Conservation (phyloP, 2,797 vertebrate species). For the Cottoperca gobio region DNA sequence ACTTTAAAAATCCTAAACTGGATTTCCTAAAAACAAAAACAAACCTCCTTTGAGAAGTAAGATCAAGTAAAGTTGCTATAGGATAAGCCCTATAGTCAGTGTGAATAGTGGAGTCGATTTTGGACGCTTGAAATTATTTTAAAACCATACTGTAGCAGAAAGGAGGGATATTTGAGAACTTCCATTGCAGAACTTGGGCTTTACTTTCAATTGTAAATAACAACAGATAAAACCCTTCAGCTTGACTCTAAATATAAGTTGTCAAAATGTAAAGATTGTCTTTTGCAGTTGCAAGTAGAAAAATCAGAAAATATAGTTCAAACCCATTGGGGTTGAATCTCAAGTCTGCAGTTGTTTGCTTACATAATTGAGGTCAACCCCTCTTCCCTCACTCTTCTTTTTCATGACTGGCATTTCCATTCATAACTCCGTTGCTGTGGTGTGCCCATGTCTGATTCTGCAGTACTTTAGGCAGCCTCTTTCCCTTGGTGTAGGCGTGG, state of each 20-base stretch:
- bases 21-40: constrained; percentile 21
- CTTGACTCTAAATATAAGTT: constrained; percentile 56
- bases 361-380: constrained; percentile 40
- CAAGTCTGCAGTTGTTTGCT: constrained; percentile 37
- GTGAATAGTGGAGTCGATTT: background rate
- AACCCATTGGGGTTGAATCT: constrained; percentile 20
- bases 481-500: constrained; percentile 95
- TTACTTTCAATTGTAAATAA: constrained; percentile 54
- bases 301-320: constrained; percentile 36
- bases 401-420: constrained; percentile 75
- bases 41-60: background rate
- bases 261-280: constrained; percentile 72
- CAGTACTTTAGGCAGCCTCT: constrained; percentile 90
- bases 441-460: constrained; percentile 82
- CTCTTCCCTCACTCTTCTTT: constrained; percentile 74
- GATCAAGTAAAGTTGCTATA: constrained; percentile 15
- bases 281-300: constrained; percentile 52
- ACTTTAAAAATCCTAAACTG: constrained; percentile 2
- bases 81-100: constrained; percentile 15
- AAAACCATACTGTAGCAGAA: constrained; percentile 9
- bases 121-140: background rate
- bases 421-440: constrained; percentile 80
- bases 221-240: constrained; percentile 31
- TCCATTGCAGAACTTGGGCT: constrained; percentile 27
- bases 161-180: background rate